These are phyloP conservation scores for Xyrauchen texanus DNA, from an alignment of 2,113 vertebrate genomes.

Conservation along the genomic window DNA sequence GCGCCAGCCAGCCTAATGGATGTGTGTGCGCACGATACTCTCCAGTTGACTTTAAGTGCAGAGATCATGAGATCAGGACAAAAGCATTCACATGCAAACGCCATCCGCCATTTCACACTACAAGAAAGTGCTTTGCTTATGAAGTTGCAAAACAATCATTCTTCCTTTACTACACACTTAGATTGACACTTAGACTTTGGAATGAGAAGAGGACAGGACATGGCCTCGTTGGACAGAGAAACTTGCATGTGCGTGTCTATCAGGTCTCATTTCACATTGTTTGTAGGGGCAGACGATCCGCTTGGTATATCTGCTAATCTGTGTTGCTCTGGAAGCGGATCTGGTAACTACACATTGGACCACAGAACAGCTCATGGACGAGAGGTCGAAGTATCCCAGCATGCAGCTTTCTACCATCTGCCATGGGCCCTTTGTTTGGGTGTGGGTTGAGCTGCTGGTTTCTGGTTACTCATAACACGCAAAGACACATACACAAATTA, in stretches of 20 bases:
- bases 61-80: neutral
- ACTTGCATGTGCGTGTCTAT: constrained; percentile 13
- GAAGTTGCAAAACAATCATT: no score
- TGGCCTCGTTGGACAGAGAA: neutral
- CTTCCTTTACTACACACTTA: neutral
- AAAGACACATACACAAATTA: constrained; percentile 54
- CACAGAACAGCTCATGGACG: constrained; percentile 49
- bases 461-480: constrained; percentile 60
- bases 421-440: constrained; percentile 48
- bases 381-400: constrained; percentile 52
- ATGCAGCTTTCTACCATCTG: constrained; percentile 57
- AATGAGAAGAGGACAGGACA: neutral
- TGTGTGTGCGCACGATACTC: constrained; percentile 16
- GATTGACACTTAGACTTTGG: constrained; percentile 23
- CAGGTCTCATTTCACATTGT: constrained; percentile 15
- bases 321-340: constrained; percentile 41
- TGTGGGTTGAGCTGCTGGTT: constrained; percentile 51
- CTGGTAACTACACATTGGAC: constrained; percentile 50
- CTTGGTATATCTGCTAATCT: constrained; percentile 15
- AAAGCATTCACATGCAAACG: neutral
- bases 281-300: constrained; percentile 11
- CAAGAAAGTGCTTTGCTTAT: constrained; percentile 37
- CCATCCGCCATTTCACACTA: constrained; percentile 38
- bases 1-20: constrained; percentile 19
- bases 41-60: constrained; percentile 5